These are phyloP conservation scores for Cyprinella venusta DNA, from an alignment of 2,797 vertebrate genomes.

Conservation along the genomic window DNA sequence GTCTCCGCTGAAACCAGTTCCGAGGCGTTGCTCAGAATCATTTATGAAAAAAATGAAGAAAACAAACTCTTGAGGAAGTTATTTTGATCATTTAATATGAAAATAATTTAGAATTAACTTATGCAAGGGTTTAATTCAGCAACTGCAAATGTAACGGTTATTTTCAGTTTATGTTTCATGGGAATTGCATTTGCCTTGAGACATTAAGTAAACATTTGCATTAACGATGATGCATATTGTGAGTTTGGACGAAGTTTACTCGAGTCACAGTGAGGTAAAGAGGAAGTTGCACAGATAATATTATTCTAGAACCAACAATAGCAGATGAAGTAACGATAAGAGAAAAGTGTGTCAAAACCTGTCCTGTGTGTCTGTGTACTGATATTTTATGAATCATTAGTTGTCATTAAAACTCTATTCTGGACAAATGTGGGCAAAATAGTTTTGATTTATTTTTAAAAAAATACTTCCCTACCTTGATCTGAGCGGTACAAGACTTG, in stretches of 20 bases:
- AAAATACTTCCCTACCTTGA: no score
- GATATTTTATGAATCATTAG: background rate
- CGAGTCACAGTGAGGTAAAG: background rate
- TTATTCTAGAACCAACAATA: constrained; percentile 2
- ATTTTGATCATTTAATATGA: background rate
- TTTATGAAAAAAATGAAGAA: background rate
- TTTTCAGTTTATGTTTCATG: background rate
- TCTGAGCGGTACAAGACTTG: no score
- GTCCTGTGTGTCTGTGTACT: background rate
- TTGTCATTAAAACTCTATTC: background rate
- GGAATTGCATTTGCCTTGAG: background rate
- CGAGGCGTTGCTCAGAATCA: constrained; percentile 3
- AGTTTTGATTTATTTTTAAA: no score
- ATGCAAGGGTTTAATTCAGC: background rate
- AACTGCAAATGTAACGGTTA: background rate
- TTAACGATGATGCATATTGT: background rate
- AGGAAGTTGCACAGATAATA: background rate
- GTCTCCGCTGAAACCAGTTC: background rate
- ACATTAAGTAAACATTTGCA: background rate
- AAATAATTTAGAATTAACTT: no score
- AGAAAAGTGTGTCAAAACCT: background rate
- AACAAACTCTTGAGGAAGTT: background rate
- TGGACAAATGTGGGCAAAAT: no score
- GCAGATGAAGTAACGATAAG: background rate
- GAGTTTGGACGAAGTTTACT: background rate